A percentile compares a stretch with the other conserved stretches of the same genome.
Conservation (phyloP, 2,888 invertebrate species). For the Drosophila tripunctata region DNA sequence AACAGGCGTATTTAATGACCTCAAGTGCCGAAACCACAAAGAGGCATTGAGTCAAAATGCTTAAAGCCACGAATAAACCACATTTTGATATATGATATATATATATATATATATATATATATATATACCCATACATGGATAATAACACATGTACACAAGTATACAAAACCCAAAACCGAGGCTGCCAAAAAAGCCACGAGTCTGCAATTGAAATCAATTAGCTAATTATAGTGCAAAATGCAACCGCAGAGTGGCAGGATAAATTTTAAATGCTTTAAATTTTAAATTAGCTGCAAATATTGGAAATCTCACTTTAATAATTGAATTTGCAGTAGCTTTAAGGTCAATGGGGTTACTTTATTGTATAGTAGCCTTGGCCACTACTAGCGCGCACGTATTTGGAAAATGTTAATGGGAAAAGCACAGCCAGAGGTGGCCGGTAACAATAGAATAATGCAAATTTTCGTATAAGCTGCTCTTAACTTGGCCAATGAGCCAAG, state of each 20-base stretch:
- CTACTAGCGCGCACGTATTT: conserved; percentile 18
- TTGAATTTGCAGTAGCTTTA: background rate
- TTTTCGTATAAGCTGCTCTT: conserved; percentile 36
- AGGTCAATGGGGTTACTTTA: background rate
- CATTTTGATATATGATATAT: conserved; percentile 44
- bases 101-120: background rate
- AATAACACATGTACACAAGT: background rate
- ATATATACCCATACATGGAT: background rate
- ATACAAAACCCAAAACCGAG: conserved; percentile 30
- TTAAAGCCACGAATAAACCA: conserved; percentile 48
- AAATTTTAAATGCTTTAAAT: conserved; percentile 9
- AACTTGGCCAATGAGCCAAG: conserved; percentile 52
- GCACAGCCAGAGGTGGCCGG: background rate
- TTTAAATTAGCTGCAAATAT: background rate
- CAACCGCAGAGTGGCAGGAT: conserved; percentile 44
- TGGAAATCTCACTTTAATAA: background rate
- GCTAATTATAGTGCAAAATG: conserved; percentile 68
- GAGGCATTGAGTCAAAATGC: conserved; percentile 39
- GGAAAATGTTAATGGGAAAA: conserved; percentile 28
- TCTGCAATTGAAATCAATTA: conserved; percentile 70
- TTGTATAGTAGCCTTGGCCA: conserved; percentile 16
- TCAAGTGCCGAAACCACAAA: conserved; percentile 43
- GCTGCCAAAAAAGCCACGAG: conserved; percentile 52
- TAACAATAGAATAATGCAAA: conserved; percentile 53
- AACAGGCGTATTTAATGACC: conserved; percentile 9